These are phyloP conservation scores for Litocranius walleri DNA, from an alignment of 2,113 vertebrate species.

Conservation along the genomic window DNA sequence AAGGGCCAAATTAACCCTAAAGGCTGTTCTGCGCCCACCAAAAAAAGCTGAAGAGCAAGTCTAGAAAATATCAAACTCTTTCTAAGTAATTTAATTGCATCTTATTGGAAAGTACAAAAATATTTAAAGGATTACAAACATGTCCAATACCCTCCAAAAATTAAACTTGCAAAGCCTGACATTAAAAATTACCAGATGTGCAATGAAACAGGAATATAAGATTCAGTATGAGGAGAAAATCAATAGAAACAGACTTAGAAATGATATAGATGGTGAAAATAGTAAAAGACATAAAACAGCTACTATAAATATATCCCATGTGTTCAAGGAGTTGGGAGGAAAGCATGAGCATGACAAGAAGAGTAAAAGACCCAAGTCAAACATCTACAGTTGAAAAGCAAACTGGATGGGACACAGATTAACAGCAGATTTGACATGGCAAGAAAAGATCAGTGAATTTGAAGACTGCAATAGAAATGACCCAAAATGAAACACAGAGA, in stretches of 20 bases:
- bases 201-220: not conserved
- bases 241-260: not conserved
- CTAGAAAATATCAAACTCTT: not conserved
- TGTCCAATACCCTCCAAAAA: not conserved
- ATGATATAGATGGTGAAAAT: not conserved
- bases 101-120: not conserved
- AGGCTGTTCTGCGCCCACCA: not conserved
- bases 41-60: not conserved
- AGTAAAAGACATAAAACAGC: not conserved
- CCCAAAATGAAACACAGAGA: not conserved
- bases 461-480: not conserved
- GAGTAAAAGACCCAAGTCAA: not conserved
- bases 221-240: not conserved
- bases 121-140: slow-evolving; percentile 5
- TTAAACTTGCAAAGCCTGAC: not conserved
- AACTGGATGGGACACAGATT: not conserved
- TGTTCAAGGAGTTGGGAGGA: not conserved
- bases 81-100: not conserved
- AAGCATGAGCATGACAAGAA: not conserved
- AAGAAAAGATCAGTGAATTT: not conserved
- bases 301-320: not conserved
- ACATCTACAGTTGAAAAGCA: not conserved
- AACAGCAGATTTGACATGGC: not conserved
- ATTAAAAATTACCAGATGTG: not conserved
- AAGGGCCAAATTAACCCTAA: not conserved